Base-by-base conservation (phyloP, 2,888 invertebrate genomes). In the Stenolophus ochropezus region DNA sequence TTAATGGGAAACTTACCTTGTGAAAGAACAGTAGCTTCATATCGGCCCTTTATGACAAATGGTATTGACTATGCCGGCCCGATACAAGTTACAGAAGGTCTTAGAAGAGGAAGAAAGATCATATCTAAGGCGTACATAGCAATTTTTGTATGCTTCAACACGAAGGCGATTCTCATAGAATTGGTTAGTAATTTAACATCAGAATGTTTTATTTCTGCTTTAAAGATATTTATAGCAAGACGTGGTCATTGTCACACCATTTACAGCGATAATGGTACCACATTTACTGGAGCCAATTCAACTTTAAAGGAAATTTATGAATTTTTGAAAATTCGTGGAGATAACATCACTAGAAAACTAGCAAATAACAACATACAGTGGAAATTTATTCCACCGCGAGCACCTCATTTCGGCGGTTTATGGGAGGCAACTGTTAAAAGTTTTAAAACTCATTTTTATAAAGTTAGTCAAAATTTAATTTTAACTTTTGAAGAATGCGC, bases 201-300 rank as follows among this genome's bases (percentile, higher is more conserved):
- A 14, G 42, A 71, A 1, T 0, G 11, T n/a, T 71, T 33, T n/a
- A 6, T 69, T 25, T 14, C 27, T 1, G 69, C 69, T 3, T 25
- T 69, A 1, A 27, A 25, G 27, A 25, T n/a, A 25, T 33, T 71
- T n/a, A 33, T n/a, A 3, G 14, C 14, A 11, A 71, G 33, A 71
- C 16, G 71, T 4, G 33, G 71, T 4, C 14, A 33, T 2, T 71
- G 33, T 21, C 8, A 20, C 11, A 4, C 18, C 1, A 27, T 71
- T 4, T 20, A 47, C 21, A 47, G 47, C 18, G 71, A 71, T 42
- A 71, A 71, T 6, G 71, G 47, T 1, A 71, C 71, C 8, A 69
- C 27, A 11, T 69, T 69, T 14, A 2, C 4, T 11, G 33, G 33
- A 8, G 33, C 33, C 1, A 33, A 33, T 20, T 11, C 25, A 11